Evolutionary conservation across 1,140 invertebrate species (phyloP), one percentile per base, ranked within the genome.

Genomic region (Hycleus cichorii): DNA sequence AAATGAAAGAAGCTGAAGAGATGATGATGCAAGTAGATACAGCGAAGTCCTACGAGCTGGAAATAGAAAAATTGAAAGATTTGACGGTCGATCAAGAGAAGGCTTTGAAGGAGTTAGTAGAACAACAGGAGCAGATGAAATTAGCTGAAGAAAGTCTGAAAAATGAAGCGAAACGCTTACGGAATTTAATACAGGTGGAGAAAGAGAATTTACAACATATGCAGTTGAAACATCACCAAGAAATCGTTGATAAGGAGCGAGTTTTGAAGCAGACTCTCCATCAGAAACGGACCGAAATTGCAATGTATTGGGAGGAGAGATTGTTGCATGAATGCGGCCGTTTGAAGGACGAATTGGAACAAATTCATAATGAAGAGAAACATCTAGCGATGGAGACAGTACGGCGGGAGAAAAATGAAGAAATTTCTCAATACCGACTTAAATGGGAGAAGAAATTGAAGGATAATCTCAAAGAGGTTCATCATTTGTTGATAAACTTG

Each of bases 311-410:
- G 78, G 73, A 78, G 72, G 74, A 81, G 71, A 77, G 76, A 71
- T 72, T 79, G 64, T 67, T 77, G 67, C 74, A 73, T 48, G 69
- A 72, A 57, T 69, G 65, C 47, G 64, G 59, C 64, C 75, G 81
- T 73, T 72, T 85, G 66, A 82, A 80, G 72, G 70, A 72, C 46
- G 82, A 84, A 70, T 69, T 84, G 55, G 81, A 83, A 63, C 74
- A 77, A 62, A 76, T 79, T 54, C 78, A 83, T 63, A 73, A 75
- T 43, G 82, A 84, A 60, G 82, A 84, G 60, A 81, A 82, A 52
- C 74, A 76, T 32, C 69, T 68, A n/a, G 78, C 78, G 6, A 72
- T 84, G 43, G 78, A 83, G 58, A 74, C 78, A 63, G 64, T 77
- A 26, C 71, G 76, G 49, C 72, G 64, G 47, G 69, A 77, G 62